Evolutionary conservation across 2,797 vertebrate species (phyloP).

Genomic region (Sternotherus odoratus): DNA sequence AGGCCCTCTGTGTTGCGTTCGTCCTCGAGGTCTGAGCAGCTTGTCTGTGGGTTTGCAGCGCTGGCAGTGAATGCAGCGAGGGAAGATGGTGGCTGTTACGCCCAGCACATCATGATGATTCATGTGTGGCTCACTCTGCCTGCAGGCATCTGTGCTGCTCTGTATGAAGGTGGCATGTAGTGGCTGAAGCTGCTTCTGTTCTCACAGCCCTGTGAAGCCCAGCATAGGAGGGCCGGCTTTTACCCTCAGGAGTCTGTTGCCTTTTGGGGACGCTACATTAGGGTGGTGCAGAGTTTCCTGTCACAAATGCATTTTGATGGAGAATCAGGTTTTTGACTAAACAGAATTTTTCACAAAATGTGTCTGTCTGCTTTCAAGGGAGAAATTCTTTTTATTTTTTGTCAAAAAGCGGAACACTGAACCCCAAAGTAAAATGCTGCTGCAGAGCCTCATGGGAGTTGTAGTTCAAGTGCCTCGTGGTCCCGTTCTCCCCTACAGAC

Average conservation of each 20-base stretch:
- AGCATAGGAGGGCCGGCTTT: neutral
- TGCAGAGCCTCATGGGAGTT: neutral
- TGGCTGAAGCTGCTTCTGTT: neutral
- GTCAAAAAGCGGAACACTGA: neutral
- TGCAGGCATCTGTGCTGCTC: no score
- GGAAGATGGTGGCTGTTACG: neutral
- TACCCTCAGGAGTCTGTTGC: neutral
- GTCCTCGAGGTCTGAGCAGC: neutral
- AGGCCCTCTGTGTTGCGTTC: fast-evolving
- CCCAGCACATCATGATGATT: neutral
- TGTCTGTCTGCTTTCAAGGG: neutral
- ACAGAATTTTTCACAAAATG: neutral
- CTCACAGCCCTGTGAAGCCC: neutral
- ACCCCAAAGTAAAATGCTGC: neutral
- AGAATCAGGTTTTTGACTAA: neutral
- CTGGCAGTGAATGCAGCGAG: fast-evolving
- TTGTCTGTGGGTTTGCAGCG: neutral
- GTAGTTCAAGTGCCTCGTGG: neutral
- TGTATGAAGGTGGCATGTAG: neutral
- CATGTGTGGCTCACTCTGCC: neutral
- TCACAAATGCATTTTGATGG: neutral
- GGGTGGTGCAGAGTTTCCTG: neutral
- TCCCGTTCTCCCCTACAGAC: neutral
- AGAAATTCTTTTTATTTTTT: neutral
- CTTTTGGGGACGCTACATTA: neutral